Evolutionary conservation across 2,888 invertebrate genomes (phyloP), one percentile per base, ranked within the genome.

Genomic region (Ametastegia equiseti): DNA sequence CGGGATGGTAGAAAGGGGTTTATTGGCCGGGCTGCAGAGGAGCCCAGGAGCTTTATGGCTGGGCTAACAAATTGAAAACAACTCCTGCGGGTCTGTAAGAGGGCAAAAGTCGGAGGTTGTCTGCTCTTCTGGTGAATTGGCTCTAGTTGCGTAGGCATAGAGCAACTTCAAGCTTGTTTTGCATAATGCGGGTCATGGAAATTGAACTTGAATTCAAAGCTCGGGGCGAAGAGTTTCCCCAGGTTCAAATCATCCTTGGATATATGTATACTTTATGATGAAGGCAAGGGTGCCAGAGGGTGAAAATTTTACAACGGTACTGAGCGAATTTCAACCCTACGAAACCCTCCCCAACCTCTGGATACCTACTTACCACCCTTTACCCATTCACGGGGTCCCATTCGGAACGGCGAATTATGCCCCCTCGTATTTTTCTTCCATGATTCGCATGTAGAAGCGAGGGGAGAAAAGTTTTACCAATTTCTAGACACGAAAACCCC

Each of bases 11-110:
- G 13, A 2, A 33, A 11, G 13, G 45, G 45, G 19, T 71, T 71
- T 71, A 47, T 45, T n/a, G 71, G 42, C 15, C 23, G 71, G 27
- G 15, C 4, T 39, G 67, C 4, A 19, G 19, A 67, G 39, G 23
- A n/a, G 15, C 6, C 36, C 39, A 30, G 30, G 36, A 19, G 7
- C 39, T 67, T 67, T 67, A 67, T 45, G 47, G 47, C 33, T 7
- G 11, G 27, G 45, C 13, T 47, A 71, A 71, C 45, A 71, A 71
- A 71, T 71, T 47, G 71, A 71, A 71, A 71, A 71, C 30, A 71
- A 47, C 13, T 71, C 71, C 47, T 13, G 15, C 23, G 30, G 60
- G 15, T 13, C 15, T 27, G 30, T 1, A 15, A 60, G 23, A 60
- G 23, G 60, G 30, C 11, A 30, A 30, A 60, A 30, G 30, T 27